Conservation (phyloP, 1,140 invertebrate species). For the Hycleus cichorii region DNA sequence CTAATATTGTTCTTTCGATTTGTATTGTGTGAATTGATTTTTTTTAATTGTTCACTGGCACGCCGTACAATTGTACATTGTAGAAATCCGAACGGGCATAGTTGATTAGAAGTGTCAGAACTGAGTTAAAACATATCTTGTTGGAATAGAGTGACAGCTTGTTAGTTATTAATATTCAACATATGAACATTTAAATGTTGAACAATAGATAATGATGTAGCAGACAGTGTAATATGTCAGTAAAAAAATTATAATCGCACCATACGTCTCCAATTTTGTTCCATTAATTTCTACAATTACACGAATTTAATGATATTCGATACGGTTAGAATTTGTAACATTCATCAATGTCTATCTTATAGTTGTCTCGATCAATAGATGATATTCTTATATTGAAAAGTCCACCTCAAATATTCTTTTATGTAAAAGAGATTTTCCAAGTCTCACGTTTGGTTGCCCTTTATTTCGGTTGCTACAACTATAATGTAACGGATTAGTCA, state of each 20-base stretch:
- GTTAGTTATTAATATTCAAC: conserved; percentile 6
- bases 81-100: conserved; percentile 4
- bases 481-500: conserved; percentile 18
- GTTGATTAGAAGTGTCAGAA: conserved; percentile 10
- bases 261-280: too few relatives aligned
- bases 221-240: conserved; percentile 1
- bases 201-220: conserved; percentile 9
- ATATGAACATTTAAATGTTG: neutral
- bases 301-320: too few relatives aligned
- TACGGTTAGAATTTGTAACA: too few relatives aligned
- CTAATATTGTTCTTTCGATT: too few relatives aligned
- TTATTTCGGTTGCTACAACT: conserved; percentile 17
- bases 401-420: conserved; percentile 23
- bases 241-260: neutral
- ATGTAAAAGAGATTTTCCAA: conserved; percentile 21
- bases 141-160: neutral
- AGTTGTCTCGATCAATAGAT: conserved; percentile 1
- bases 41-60: conserved; percentile 7
- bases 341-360: too few relatives aligned
- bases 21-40: neutral
- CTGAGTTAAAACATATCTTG: conserved; percentile 2
- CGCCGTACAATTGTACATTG: conserved; percentile 6
- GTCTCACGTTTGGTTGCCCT: conserved; percentile 19
- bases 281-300: too few relatives aligned
- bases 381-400: conserved; percentile 15